These are phyloP conservation scores for Amblyteles armatorius DNA, from an alignment of 2,888 invertebrate genomes.

Conservation along the genomic window DNA sequence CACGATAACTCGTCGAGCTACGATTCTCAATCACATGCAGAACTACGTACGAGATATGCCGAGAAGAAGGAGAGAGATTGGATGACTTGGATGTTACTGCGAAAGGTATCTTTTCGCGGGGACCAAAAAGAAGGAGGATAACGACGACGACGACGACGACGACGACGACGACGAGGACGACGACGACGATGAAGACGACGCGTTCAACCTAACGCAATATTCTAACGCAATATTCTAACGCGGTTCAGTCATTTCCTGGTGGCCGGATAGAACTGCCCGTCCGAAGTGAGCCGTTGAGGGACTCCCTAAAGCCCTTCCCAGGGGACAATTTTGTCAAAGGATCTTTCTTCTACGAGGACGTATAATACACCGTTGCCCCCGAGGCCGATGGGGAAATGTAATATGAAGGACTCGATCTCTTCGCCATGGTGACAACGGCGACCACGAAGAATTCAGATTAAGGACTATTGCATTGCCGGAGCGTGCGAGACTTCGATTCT, in stretches of 20 bases:
- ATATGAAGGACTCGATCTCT: constrained; percentile 73
- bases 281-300: constrained; percentile 61
- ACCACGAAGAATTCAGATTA: constrained; percentile 67
- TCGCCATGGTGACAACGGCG: constrained; percentile 27
- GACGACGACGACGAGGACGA: constrained; percentile 26
- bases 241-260: constrained; percentile 84
- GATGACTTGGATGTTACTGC: constrained; percentile 53
- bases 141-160: constrained; percentile 43
- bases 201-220: constrained; percentile 82
- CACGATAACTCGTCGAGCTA: constrained; percentile 13
- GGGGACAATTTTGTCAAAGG: constrained; percentile 85
- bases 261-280: constrained; percentile 70
- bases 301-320: constrained; percentile 81
- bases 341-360: constrained; percentile 84
- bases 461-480: constrained; percentile 72
- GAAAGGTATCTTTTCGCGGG: constrained; percentile 52
- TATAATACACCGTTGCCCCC: constrained; percentile 82
- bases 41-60: constrained; percentile 36
- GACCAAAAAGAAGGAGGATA: constrained; percentile 44
- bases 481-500: constrained; percentile 21
- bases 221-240: constrained; percentile 84
- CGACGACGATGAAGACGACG: constrained; percentile 62
- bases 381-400: constrained; percentile 81
- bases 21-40: constrained; percentile 39
- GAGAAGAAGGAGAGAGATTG: constrained; percentile 33